Conservation (phyloP, 1,140 invertebrate genomes). For the Brachionus sp. region DNA sequence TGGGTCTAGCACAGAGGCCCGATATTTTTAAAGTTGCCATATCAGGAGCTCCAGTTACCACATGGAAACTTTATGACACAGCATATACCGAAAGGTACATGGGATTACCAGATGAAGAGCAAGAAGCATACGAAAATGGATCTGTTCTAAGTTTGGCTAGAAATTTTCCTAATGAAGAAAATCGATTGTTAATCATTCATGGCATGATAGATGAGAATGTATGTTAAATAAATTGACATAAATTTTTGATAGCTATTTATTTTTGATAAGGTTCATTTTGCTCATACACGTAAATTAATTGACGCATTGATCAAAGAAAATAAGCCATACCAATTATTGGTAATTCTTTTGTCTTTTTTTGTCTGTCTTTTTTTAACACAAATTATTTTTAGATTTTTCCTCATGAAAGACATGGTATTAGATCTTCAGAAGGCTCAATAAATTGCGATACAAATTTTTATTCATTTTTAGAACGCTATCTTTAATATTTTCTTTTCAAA, state of each 20-base stretch:
- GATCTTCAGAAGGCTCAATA: conserved; percentile 13
- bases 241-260: background rate
- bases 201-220: conserved; percentile 98
- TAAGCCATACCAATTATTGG: conserved; percentile 84
- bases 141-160: conserved; percentile 54
- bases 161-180: conserved; percentile 65
- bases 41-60: conserved; percentile 92
- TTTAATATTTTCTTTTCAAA: background rate
- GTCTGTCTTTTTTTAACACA: background rate
- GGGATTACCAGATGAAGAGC: conserved; percentile 79
- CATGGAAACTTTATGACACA: conserved; percentile 86
- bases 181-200: conserved; percentile 90
- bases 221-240: background rate
- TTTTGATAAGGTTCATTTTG: conserved; percentile 70
- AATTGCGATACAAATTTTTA: conserved; percentile 45
- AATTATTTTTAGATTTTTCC: conserved; percentile 25
- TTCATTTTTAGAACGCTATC: conserved; percentile 46
- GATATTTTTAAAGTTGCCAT: conserved; percentile 69
- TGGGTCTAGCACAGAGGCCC: conserved; percentile 61
- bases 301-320: conserved; percentile 76
- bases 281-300: conserved; percentile 85
- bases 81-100: conserved; percentile 93
- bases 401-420: conserved; percentile 34
- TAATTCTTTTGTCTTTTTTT: conserved; percentile 51
- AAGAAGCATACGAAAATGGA: conserved; percentile 66